Conservation (phyloP, 1,140 invertebrate genomes). For the Philopotamus ludificatus region DNA sequence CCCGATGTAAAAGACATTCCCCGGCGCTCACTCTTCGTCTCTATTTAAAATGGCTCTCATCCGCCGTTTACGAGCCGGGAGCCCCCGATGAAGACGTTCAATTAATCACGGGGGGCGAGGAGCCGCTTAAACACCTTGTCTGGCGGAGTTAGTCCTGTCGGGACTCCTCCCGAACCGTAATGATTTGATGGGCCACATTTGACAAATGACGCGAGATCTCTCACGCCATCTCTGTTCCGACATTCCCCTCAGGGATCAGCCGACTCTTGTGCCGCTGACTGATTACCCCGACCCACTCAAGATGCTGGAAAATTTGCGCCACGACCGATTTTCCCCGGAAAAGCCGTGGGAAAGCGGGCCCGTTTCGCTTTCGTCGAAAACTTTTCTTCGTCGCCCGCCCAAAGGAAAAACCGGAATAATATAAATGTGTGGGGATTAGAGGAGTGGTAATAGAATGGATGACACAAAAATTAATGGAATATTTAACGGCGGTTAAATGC, state of each 20-base stretch:
- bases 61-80: neutral
- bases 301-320: neutral
- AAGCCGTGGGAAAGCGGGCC: slow-evolving; percentile 1
- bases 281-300: neutral
- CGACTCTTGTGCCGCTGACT: neutral
- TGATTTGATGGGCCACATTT: slow-evolving; percentile 37
- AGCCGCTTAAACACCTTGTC: slow-evolving; percentile 37
- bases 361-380: neutral
- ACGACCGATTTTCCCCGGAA: neutral
- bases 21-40: neutral
- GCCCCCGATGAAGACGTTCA: neutral
- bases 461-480: slow-evolving; percentile 31
- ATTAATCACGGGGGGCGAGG: slow-evolving; percentile 32
- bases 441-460: slow-evolving; percentile 27
- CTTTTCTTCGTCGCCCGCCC: neutral
- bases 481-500: slow-evolving; percentile 30
- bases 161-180: slow-evolving; percentile 23
- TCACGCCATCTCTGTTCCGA: slow-evolving; percentile 19
- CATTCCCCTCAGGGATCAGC: slow-evolving; percentile 10
- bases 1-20: neutral
- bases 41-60: neutral
- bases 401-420: slow-evolving; percentile 10
- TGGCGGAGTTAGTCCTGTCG: slow-evolving; percentile 18
- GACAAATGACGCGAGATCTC: slow-evolving; percentile 41
- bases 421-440: slow-evolving; percentile 29